phyloP scores from a whole-genome alignment of 2,888 invertebrate genomes.

The Deroplatys truncata region DNA sequence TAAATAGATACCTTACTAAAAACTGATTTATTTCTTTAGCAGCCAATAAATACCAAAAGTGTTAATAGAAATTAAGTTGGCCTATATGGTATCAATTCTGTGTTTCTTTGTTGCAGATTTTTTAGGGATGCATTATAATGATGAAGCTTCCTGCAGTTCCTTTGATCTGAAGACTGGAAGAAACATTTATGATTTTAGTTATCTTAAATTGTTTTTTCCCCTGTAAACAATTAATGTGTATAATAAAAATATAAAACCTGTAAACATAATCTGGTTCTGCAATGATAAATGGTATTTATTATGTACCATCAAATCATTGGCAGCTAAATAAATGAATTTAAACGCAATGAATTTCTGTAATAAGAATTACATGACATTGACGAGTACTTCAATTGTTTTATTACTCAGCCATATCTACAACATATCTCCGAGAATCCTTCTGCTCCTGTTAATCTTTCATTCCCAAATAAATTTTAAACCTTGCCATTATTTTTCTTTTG shows the following conservation, averaged over 20 bases:
- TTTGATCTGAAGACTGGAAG: background rate
- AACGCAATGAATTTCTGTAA: too few species aligned
- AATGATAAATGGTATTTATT: background rate
- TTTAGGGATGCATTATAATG: background rate
- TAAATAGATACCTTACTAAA: background rate
- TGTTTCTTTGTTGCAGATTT: background rate
- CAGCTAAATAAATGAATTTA: background rate
- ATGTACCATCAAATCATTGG: background rate
- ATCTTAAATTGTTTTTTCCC: background rate
- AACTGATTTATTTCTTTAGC: background rate
- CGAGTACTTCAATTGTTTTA: too few species aligned
- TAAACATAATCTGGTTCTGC: background rate
- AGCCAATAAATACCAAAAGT: background rate
- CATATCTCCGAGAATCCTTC: too few species aligned
- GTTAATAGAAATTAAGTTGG: too few species aligned
- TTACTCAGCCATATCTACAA: too few species aligned
- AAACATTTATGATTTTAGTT: background rate
- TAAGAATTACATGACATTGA: too few species aligned
- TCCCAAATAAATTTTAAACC: too few species aligned
- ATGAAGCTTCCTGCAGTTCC: background rate
- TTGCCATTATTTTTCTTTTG: too few species aligned
- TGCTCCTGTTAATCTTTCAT: too few species aligned
- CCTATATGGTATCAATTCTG: background rate
- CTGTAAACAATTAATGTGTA: background rate
- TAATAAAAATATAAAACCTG: background rate